Base-by-base conservation (phyloP, 2,888 invertebrate species). In the Lithophane socia region DNA sequence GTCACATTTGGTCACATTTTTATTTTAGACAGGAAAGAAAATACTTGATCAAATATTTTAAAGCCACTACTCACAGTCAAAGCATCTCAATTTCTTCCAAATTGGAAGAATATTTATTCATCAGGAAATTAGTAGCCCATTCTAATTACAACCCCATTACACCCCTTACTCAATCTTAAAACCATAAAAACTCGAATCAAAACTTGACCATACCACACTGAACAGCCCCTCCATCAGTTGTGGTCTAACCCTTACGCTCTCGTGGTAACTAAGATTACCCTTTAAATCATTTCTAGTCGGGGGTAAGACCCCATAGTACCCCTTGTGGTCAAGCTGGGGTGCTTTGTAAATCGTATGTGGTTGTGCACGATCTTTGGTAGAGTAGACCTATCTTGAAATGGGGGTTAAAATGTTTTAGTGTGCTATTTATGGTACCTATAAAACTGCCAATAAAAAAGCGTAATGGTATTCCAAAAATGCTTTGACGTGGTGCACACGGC, bases 231-330 rank as follows among this genome's bases (percentile, higher is more conserved):
- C 71, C 76, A 84, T 84, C 85, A 79, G 49, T 84, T 76, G 84
- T 67, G 84, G 84, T 84, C 29, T 66, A 56, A 75, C 85, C 82
- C 82, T 73, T 67, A 66, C 80, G 73, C 44, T 66, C 58, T 79
- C 75, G 84, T 70, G 84, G 84, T 85, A 73, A 73, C 84, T 73
- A 70, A 85, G 85, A 85, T 84, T 85, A 82, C 84, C 85, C 84
- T 87, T 73, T 85, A 86, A 86, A 86, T 86, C 83, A 86, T 86
- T 86, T 86, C 83, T 86, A 83, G 85, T 71, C 69, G 67, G 71
- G 79, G 77, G 60, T 80, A 9, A 73, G 65, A 56, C 69, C 87
- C 84, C 65, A 79, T 67, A 77, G 79, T 63, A 75, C 78, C 83
- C 76, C 54, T 79, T 86, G 85, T 83, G 85, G 85, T 85, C 73